phyloP scores from a whole-genome alignment of 1,140 invertebrate genomes.

The Drosophila leontia region DNA sequence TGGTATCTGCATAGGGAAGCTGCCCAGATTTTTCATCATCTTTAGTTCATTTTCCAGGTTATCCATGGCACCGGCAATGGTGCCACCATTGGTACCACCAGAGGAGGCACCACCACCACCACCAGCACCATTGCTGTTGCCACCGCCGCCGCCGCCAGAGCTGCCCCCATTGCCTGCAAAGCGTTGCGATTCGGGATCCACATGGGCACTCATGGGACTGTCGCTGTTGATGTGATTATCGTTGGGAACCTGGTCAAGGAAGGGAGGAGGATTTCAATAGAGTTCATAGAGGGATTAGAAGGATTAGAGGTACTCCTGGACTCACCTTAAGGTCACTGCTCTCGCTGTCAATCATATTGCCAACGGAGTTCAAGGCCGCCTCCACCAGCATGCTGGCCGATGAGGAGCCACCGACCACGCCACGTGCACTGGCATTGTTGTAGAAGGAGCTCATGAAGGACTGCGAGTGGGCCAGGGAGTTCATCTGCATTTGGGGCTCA shows the following conservation, averaged over 20 bases:
- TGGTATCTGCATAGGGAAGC: constrained; percentile 84
- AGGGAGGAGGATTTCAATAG: not conserved
- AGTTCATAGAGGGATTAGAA: not conserved
- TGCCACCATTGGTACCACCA: constrained; percentile 41
- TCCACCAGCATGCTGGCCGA: constrained; percentile 85
- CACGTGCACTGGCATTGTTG: constrained; percentile 79
- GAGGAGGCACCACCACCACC: constrained; percentile 27
- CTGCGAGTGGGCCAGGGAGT: constrained; percentile 77
- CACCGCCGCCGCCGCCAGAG: constrained; percentile 20
- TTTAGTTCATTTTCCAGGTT: constrained; percentile 84
- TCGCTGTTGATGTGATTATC: constrained; percentile 82
- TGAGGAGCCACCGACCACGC: constrained; percentile 65
- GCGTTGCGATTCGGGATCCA: constrained; percentile 74
- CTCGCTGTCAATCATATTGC: constrained; percentile 85
- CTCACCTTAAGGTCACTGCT: constrained; percentile 78
- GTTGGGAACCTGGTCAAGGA: constrained; percentile 65
- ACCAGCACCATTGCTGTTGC: constrained; percentile 51
- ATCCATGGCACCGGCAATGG: constrained; percentile 69
- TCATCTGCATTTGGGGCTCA: constrained; percentile 81
- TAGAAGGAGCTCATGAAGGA: constrained; percentile 85
- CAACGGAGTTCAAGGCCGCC: constrained; percentile 84
- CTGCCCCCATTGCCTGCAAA: constrained; percentile 48
- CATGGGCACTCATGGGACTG: constrained; percentile 80
- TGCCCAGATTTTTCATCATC: constrained; percentile 84
- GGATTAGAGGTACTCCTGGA: not conserved